Conservation (phyloP, 2,113 vertebrate genomes). For the Amazona vittata region DNA sequence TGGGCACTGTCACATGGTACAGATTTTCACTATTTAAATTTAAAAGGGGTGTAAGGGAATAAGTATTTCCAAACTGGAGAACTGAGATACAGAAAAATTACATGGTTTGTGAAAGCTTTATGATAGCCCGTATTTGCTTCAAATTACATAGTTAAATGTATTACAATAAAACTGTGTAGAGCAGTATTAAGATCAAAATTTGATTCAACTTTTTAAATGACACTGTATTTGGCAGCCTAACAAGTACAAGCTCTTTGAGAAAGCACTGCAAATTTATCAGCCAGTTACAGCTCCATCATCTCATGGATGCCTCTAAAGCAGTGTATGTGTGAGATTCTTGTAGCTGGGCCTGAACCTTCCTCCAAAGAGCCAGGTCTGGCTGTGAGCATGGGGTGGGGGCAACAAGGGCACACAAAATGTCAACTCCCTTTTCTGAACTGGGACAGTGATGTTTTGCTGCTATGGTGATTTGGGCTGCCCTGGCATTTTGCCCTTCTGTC, state of each 20-base stretch:
- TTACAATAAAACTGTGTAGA: neutral
- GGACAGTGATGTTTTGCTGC: neutral
- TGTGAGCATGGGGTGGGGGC: too few relatives aligned
- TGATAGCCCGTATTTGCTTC: neutral
- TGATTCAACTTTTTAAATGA: neutral
- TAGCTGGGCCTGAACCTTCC: too few relatives aligned
- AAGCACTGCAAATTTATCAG: neutral
- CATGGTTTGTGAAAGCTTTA: neutral
- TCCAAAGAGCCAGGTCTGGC: neutral
- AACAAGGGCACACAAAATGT: neutral
- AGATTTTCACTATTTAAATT: neutral
- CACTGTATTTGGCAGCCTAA: neutral
- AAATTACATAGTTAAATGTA: neutral
- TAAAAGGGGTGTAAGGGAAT: neutral
- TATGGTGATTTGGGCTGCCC: rapidly evolving
- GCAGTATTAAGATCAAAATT: neutral
- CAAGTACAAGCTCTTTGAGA: neutral
- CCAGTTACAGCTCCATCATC: too few relatives aligned
- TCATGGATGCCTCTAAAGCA: too few relatives aligned
- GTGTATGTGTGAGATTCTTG: neutral
- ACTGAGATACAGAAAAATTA: neutral
- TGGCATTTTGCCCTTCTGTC: neutral
- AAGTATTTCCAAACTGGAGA: neutral
- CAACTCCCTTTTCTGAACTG: neutral
- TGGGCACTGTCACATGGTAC: too few relatives aligned